A percentile compares a stretch with the other conserved stretches of the same genome.
These are phyloP conservation scores for Sarcoramphus papa DNA, from an alignment of 2,797 vertebrate species.

Conservation along the genomic window DNA sequence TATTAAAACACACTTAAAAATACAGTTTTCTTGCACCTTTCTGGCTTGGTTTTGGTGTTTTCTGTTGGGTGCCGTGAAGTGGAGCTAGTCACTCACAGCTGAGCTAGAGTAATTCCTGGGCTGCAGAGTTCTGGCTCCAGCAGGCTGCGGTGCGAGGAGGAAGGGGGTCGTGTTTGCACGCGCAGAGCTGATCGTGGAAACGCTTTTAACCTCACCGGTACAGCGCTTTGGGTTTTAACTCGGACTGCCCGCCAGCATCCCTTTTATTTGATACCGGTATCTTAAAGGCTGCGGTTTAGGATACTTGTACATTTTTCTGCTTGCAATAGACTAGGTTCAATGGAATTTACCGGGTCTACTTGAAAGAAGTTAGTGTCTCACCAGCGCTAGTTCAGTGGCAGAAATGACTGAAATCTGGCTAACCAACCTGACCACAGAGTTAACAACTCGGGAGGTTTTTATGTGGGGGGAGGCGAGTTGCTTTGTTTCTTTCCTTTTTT, in stretches of 20 bases:
- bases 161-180: fast-evolving
- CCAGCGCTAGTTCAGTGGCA: neutral
- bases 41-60: neutral
- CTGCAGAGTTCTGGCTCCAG: neutral
- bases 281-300: neutral
- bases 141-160: fast-evolving
- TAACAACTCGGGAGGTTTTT: neutral
- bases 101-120: neutral
- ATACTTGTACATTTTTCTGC: neutral
- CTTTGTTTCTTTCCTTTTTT: neutral
- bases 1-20: neutral
- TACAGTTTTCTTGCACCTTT: neutral
- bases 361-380: neutral
- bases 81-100: neutral
- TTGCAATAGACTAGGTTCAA: neutral
- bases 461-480: neutral
- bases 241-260: fast-evolving
- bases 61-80: neutral
- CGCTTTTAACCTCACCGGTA: fast-evolving
- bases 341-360: neutral
- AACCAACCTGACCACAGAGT: neutral
- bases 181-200: fast-evolving
- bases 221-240: neutral
- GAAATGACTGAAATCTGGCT: neutral
- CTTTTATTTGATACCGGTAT: too few species aligned